Evolutionary conservation across 2,797 vertebrate genomes (phyloP), one percentile per base, ranked within the genome.

Genomic region (Cephalopachus bancanus): DNA sequence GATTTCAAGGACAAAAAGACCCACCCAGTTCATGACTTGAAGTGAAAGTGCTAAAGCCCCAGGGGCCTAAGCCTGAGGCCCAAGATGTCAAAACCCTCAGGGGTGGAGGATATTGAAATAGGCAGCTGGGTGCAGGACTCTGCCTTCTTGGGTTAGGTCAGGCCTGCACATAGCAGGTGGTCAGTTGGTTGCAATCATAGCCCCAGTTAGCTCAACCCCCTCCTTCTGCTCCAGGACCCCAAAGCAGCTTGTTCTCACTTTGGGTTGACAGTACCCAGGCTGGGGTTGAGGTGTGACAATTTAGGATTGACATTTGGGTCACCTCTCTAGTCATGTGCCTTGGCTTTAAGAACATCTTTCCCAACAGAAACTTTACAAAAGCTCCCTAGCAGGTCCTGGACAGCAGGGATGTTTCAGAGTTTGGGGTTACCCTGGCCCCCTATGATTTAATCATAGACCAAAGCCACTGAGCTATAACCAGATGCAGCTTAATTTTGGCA

Each of bases 401-500:
- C 59, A 14, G 81, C 60, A 75, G 10, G 51, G 17, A 15, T 8
- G 2, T 67, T 78, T 86, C 49, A 74, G 22, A n/a, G 9, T 65
- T 75, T 86, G 74, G 72, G 44, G 51, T 72, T 84, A 30, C 84
- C 4, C 19, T 16, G 28, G n/a, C 62, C 28, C 59, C 75, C 72
- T 5, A 37, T 15, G 26, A 55, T 26, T 67, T n/a, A 57, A 17
- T 62, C 28, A 28, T 4, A 55, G 57, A 51, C 71, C 33, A 83
- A 17, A 55, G 87, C 26, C 19, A 16, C 53, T 37, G 71, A 44
- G 16, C 30, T 74, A 7, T 53, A 79, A 62, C 49, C 69, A 30
- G 55, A 76, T 72, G 69, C 83, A 89, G 37, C 64, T 33, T 74
- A 83, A 62, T 86, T 85, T 4, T 99, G 99, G 99, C 99, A 98